Percentiles rank a stretch among this genome's conserved stretches.
Evolutionary conservation across 2,113 vertebrate species (phyloP).

Genomic region (Chionodraco myersi): DNA sequence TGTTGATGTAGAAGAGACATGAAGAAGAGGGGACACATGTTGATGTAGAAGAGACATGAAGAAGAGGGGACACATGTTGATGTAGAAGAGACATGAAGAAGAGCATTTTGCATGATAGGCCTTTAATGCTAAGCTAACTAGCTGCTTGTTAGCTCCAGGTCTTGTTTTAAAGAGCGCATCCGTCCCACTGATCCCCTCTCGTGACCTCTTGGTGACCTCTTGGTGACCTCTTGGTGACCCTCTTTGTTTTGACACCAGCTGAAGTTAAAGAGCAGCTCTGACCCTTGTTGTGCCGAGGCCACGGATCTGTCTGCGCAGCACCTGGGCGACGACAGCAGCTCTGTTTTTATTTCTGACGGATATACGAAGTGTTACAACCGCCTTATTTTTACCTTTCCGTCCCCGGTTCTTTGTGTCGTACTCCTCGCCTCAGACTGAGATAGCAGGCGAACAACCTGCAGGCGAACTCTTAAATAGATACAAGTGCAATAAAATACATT

Average conservation of each 20-base stretch:
- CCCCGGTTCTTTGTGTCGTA: not conserved
- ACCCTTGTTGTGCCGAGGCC: slow-evolving; percentile 15
- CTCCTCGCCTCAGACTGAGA: slow-evolving; percentile 28
- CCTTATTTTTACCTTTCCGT: slow-evolving; percentile 29
- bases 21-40: too few species aligned
- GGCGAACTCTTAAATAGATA: too few species aligned
- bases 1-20: too few species aligned
- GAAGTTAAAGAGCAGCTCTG: slow-evolving; percentile 4
- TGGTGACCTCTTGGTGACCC: too few species aligned
- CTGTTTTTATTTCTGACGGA: slow-evolving; percentile 18
- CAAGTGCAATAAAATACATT: too few species aligned
- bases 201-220: not conserved
- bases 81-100: too few species aligned
- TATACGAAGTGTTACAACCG: not conserved
- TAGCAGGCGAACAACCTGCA: not conserved
- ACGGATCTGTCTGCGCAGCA: not conserved
- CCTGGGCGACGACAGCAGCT: slow-evolving; percentile 20
- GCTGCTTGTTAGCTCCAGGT: not conserved
- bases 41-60: too few species aligned
- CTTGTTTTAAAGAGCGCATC: not conserved
- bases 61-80: too few species aligned
- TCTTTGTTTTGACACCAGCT: slow-evolving; percentile 14
- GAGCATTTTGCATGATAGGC: too few species aligned
- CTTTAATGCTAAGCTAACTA: not conserved
- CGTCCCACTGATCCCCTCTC: not conserved